A percentile compares a stretch with the other conserved stretches of the same genome.
Evolutionary conservation across 2,888 invertebrate genomes (phyloP).

Genomic region (Drosophila suboccidentalis): DNA sequence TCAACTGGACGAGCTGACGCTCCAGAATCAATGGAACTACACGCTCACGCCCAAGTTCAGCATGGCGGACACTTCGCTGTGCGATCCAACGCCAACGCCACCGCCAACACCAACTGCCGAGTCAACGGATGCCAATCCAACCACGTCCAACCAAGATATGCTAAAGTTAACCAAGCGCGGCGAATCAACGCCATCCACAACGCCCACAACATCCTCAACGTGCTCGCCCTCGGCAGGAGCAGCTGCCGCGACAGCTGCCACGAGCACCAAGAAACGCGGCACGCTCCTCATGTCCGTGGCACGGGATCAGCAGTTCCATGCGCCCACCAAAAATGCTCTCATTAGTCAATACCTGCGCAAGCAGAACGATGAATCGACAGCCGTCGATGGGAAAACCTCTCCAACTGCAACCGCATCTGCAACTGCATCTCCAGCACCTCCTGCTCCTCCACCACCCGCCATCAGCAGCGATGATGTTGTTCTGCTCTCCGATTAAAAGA

Average conservation of each 20-base stretch:
- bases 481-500: slow-evolving; percentile 63
- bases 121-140: background rate
- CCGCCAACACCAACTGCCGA: slow-evolving; percentile 5
- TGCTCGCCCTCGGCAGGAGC: background rate
- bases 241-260: slow-evolving; percentile 11
- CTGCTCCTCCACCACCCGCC: background rate
- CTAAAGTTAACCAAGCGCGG: slow-evolving; percentile 2
- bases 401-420: slow-evolving; percentile 7
- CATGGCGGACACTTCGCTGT: slow-evolving; percentile 34
- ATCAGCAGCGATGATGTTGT: slow-evolving; percentile 52
- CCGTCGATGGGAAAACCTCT: slow-evolving; percentile 9
- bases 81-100: slow-evolving; percentile 27
- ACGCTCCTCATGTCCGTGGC: slow-evolving; percentile 85
- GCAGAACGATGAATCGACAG: slow-evolving; percentile 40
- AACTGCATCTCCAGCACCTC: background rate
- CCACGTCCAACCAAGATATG: slow-evolving; percentile 13
- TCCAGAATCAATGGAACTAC: slow-evolving; percentile 88
- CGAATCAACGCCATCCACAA: slow-evolving; percentile 30
- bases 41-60: slow-evolving; percentile 80
- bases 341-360: slow-evolving; percentile 86
- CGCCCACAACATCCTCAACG: slow-evolving; percentile 18
- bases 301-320: slow-evolving; percentile 80
- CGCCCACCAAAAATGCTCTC: slow-evolving; percentile 82
- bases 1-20: slow-evolving; percentile 85
- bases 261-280: slow-evolving; percentile 79